Base-by-base conservation (phyloP, 2,113 vertebrate species). In the Chloroceryle aenea region DNA sequence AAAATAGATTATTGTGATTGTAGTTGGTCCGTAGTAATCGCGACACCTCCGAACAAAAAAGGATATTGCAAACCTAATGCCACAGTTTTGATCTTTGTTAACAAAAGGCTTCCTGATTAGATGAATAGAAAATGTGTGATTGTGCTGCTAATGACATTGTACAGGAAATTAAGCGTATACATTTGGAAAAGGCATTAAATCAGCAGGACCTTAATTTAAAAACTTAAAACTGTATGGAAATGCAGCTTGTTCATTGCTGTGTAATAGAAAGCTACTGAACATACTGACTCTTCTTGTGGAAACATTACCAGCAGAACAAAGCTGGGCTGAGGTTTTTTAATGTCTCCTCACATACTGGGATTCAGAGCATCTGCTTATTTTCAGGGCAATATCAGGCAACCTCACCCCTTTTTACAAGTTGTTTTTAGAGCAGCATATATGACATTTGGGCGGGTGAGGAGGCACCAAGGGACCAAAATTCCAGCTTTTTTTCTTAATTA, bases 161-260 rank as follows among this genome's bases (percentile, higher is more conserved):
- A 98, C 98, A 98, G 98, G 97, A 98, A 98, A 98, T 98, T 98
- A 98, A 98, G 98, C 97, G 7, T 98, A 97, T 98, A 98, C 97
- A 97, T 98, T 98, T 98, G 97, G 94, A 98, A 96, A 95, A 98
- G 96, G 98, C 98, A 98, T 98, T 98, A 98, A 98, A 98, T 98
- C 98, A 98, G 98, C 98, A 98, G 98, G 98, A 98, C 98, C 96
- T 98, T 98, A 98, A 98, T 98, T 98, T 98, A 98, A 98, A 98
- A 98, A 98, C 98, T 98, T 97, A 97, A 98, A 98, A 98, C 98
- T 98, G 96, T 98, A 98, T 98, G 98, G 98, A 98, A 98, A 98
- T 98, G 95, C 97, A 96, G 97, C 96, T 97, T 97, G 97, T 95
- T 98, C 97, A 96, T 97, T 97, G 98, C 97, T 97, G 97, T 97